These are phyloP conservation scores for Cyrtonyx montezumae DNA, from an alignment of 2,113 vertebrate genomes.

Conservation along the genomic window DNA sequence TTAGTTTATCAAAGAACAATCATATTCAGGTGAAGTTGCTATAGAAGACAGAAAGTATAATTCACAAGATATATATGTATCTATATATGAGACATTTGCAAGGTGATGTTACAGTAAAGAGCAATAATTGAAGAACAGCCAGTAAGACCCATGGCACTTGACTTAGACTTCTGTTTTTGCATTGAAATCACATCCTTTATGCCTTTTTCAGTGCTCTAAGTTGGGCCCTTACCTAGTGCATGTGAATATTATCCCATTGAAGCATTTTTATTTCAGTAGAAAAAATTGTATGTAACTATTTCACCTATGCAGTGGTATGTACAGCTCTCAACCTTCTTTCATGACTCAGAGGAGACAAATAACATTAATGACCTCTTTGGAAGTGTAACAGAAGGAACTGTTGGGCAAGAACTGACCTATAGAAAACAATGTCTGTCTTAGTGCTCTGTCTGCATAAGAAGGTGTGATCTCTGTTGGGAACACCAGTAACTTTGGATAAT, in stretches of 20 bases:
- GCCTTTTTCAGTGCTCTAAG: neutral
- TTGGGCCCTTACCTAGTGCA: neutral
- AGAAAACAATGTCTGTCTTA: neutral
- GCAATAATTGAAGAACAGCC: neutral
- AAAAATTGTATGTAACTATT: neutral
- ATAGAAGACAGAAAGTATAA: neutral
- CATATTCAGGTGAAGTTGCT: neutral
- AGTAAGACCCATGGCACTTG: neutral
- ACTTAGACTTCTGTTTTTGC: neutral
- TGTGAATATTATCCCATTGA: neutral
- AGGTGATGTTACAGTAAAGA: neutral
- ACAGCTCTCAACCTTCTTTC: neutral
- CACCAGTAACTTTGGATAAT: neutral
- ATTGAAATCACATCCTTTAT: fast-evolving
- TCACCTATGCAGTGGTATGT: neutral
- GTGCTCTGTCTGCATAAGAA: neutral
- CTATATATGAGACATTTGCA: neutral
- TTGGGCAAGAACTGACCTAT: neutral
- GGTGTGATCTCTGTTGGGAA: neutral
- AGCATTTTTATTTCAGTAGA: neutral
- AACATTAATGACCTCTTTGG: neutral
- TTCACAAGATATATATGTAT: neutral
- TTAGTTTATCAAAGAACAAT: neutral
- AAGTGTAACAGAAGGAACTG: neutral
- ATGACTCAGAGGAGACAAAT: neutral